Evolutionary conservation across 2,888 invertebrate species (phyloP).

Genomic region (Gonocerus acuteangulatus): DNA sequence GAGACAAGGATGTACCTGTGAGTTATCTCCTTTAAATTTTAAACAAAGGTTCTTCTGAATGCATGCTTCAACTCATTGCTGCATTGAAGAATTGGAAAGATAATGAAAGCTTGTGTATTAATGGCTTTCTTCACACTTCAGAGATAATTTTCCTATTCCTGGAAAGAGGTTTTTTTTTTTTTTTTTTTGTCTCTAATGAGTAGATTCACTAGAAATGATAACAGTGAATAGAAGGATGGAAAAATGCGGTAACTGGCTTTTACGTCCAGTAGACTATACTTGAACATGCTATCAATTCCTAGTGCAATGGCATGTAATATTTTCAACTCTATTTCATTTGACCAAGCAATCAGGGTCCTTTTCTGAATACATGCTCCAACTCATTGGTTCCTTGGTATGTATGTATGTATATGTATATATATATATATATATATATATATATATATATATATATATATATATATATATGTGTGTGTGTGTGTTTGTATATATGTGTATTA

Average conservation of each 20-base stretch:
- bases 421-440: too few species aligned
- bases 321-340: constrained; percentile 59
- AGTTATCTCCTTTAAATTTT: constrained; percentile 34
- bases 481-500: too few species aligned
- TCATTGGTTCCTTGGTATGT: too few species aligned
- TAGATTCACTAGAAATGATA: constrained; percentile 30
- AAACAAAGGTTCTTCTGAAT: constrained; percentile 28
- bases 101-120: constrained; percentile 3
- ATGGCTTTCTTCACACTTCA: neutral
- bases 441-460: too few species aligned
- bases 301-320: constrained; percentile 59
- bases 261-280: constrained; percentile 55
- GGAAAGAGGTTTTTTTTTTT: constrained; percentile 1
- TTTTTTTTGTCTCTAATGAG: constrained; percentile 2
- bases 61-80: constrained; percentile 26
- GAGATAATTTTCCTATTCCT: neutral
- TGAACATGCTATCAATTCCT: constrained; percentile 54
- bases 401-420: too few species aligned
- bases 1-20: constrained; percentile 32
- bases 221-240: constrained; percentile 29
- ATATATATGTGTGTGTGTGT: too few species aligned
- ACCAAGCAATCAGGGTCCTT: constrained; percentile 44
- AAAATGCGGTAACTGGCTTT: constrained; percentile 39
- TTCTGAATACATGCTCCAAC: too few species aligned
- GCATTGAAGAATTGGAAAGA: constrained; percentile 31